phyloP scores from a whole-genome alignment of 2,113 vertebrate species.

The Shinisaurus crocodilurus region DNA sequence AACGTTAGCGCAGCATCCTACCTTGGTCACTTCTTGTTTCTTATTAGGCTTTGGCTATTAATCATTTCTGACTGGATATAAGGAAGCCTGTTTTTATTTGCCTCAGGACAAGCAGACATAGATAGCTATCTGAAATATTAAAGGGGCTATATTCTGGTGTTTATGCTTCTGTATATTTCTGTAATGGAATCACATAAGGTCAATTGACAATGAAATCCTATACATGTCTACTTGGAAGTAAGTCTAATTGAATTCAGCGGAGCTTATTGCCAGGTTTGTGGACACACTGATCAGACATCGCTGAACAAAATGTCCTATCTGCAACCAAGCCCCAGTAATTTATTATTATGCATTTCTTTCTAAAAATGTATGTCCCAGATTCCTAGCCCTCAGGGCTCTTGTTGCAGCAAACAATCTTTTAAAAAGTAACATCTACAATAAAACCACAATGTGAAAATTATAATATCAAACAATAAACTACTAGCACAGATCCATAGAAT shows the following conservation, averaged over 20 bases:
- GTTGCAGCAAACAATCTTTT: not conserved
- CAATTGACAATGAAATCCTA: not conserved
- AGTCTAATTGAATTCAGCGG: not conserved
- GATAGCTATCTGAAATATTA: not conserved
- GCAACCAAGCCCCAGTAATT: not conserved
- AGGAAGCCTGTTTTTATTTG: not conserved
- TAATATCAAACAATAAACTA: not conserved
- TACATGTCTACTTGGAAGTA: not conserved
- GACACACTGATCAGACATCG: not conserved
- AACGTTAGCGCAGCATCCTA: not conserved
- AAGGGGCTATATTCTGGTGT: not conserved
- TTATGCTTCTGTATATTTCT: not conserved
- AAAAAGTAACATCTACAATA: not conserved
- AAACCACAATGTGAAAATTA: not conserved
- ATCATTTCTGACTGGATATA: constrained; percentile 22
- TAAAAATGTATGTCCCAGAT: not conserved
- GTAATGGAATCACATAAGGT: not conserved
- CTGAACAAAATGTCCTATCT: not conserved
- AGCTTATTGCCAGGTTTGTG: not conserved
- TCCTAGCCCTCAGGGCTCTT: not conserved
- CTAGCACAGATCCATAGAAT: not conserved
- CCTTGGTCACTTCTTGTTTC: not conserved
- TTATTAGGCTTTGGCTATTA: constrained; percentile 9
- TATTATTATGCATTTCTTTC: not conserved
- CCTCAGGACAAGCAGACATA: not conserved